Base-by-base conservation (phyloP, 2,113 vertebrate genomes). In the Ranitomeya imitator region DNA sequence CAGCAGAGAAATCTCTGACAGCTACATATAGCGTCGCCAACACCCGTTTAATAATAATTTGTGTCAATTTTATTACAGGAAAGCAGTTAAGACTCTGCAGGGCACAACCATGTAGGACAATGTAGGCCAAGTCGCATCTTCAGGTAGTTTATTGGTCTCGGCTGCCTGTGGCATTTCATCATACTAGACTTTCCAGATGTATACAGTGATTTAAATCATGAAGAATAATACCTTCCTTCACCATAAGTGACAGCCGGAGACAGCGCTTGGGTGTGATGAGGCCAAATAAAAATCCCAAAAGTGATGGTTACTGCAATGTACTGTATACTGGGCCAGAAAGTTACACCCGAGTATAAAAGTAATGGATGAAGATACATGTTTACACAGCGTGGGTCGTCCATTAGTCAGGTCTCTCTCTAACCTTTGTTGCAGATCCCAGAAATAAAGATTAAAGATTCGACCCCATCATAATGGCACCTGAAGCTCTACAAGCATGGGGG, bases 131-230 rank as follows among this genome's bases (percentile, higher is more conserved):
- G 31, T 31, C 7, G 71, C 7, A 10, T 51, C 37, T 23, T 45
- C 37, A 74, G 9, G 37, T 18, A 45, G 71, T 51, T 51, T 51
- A 74, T 81, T 81, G 19, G 26, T 80, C 60, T 31, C 23, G 60
- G n/a, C 13, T 37, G 55, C 57, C 14, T 60, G 23, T 19, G 55
- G 57, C 52, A 14, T 16, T 14, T 31, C 78, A 59, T 61, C 14
- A 60, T 18, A 60, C 23, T 37, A 61, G 55, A 73, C 79, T 76
- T 67, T 85, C 18, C 19, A 85, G 77, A 37, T 79, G 77, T 84
- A 74, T 19, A 73, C 69, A 73, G 26, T 0, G 4, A 31, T 16
- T 73, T 16, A 15, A 37, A 67, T 8, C 65, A 67, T 23, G 65
- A 67, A 67, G 23, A 23, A 23, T 8, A 23, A 67, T 67, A 23